Base-by-base conservation (phyloP, 2,888 invertebrate species). In the Suillia variegata region DNA sequence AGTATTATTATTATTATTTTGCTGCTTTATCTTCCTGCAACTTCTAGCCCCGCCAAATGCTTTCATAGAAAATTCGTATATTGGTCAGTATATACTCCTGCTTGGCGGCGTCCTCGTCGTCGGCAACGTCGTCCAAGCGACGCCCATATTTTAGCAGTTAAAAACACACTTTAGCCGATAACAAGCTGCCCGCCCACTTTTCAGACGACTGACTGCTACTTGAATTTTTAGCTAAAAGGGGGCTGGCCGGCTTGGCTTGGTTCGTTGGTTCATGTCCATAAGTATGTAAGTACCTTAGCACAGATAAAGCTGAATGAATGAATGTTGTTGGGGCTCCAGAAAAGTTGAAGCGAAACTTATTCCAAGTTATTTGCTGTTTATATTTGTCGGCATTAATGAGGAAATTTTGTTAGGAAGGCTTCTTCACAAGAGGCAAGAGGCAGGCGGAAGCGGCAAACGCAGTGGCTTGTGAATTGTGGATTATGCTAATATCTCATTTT, bases 401-500 rank as follows among this genome's bases (percentile, higher is more conserved):
- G 24, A 50, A 51, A n/a, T n/a, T n/a, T 42, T 42, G 34, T 42
- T n/a, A n/a, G 38, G 38, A 18, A 18, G 22, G 22, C n/a, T n/a
- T n/a, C n/a, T n/a, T n/a, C n/a, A n/a, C n/a, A n/a, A n/a, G n/a
- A 31, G 26, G 12, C 24, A 12, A 18, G 21, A 1, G 55, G 34
- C 20, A 24, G 24, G 1, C 12, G 17, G 48, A 33, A 50, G 26
- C 20, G 17, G 38, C 38, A 38, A n/a, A 13, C 3, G n/a, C 38
- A 38, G n/a, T n/a, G n/a, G n/a, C 6, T 26, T 54, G 55, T 51
- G 42, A 51, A 51, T 53, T 56, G 47, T n/a, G 56, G 56, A 56
- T 59, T 59, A 59, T 59, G 59, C 56, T 59, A 59, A 59, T 59
- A 59, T 56, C 56, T 56, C 59, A 56, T 56, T 56, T 59, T 59